Percentiles rank a stretch among this genome's conserved stretches.
Evolutionary conservation across 2,888 invertebrate genomes (phyloP).

Genomic region (Temnothorax unifasciatus): DNA sequence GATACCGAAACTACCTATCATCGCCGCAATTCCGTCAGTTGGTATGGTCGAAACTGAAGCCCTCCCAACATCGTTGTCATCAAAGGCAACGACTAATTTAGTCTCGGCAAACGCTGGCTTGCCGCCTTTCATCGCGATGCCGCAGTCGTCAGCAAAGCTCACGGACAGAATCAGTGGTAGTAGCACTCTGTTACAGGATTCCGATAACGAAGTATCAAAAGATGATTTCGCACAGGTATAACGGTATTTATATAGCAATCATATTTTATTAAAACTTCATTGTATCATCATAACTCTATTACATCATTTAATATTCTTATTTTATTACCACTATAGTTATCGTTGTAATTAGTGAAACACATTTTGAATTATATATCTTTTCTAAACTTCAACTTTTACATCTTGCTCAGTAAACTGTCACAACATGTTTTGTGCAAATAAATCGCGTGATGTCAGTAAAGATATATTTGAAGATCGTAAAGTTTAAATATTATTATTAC

Average conservation of each 20-base stretch:
- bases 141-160: slow-evolving; percentile 81
- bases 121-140: slow-evolving; percentile 84
- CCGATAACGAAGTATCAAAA: slow-evolving; percentile 83
- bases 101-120: slow-evolving; percentile 68
- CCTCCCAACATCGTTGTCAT: neutral
- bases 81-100: slow-evolving; percentile 58
- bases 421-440: neutral
- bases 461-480: neutral
- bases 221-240: slow-evolving; percentile 81
- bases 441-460: neutral
- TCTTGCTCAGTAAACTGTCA: neutral
- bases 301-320: slow-evolving; percentile 1
- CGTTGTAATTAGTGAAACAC: neutral
- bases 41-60: slow-evolving; percentile 66
- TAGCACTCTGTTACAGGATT: slow-evolving; percentile 79
- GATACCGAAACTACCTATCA: slow-evolving; percentile 74
- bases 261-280: neutral
- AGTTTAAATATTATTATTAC: slow-evolving; percentile 22
- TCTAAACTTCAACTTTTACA: neutral
- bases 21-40: slow-evolving; percentile 77
- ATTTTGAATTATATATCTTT: neutral
- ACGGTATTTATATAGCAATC: neutral
- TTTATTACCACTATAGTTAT: neutral
- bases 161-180: slow-evolving; percentile 83
- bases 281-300: neutral